Evolutionary conservation across 2,113 vertebrate species (phyloP).

Genomic region (Cebidichthys violaceus): DNA sequence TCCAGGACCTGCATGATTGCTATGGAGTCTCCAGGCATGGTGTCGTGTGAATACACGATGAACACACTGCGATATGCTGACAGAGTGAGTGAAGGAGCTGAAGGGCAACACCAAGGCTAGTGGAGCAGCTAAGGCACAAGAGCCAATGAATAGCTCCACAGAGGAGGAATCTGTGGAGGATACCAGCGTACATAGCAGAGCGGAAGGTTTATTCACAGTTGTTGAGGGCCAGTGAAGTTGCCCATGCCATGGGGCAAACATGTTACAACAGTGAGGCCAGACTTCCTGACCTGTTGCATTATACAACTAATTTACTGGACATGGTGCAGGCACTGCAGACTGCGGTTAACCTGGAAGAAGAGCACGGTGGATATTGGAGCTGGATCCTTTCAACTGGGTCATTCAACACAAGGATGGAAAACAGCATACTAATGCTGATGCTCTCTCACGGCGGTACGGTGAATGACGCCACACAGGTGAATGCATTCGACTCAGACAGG

Average conservation of each 20-base stretch:
- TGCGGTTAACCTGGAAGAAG: too few relatives aligned
- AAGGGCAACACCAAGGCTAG: constrained; percentile 64
- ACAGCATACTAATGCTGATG: too few relatives aligned
- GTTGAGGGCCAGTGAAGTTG: constrained; percentile 62
- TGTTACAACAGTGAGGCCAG: constrained; percentile 65
- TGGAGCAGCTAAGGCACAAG: constrained; percentile 43
- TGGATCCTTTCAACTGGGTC: too few relatives aligned
- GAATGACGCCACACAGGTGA: too few relatives aligned
- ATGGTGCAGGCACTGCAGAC: too few relatives aligned
- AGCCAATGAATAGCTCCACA: constrained; percentile 62
- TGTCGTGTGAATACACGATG: constrained; percentile 95
- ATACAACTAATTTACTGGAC: constrained; percentile 54
- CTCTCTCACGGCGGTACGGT: too few relatives aligned
- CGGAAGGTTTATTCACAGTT: constrained; percentile 76
- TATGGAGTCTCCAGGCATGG: constrained; percentile 97
- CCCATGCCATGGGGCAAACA: constrained; percentile 67
- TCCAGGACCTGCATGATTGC: constrained; percentile 98
- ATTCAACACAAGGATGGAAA: too few relatives aligned
- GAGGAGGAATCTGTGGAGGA: constrained; percentile 74
- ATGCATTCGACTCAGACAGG: too few relatives aligned
- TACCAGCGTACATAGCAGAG: constrained; percentile 66
- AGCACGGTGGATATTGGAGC: too few relatives aligned
- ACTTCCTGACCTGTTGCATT: constrained; percentile 59
- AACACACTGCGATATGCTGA: constrained; percentile 97
- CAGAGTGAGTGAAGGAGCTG: constrained; percentile 90